Evolutionary conservation across 2,113 vertebrate species (phyloP).

Genomic region (Manacus vitellinus): DNA sequence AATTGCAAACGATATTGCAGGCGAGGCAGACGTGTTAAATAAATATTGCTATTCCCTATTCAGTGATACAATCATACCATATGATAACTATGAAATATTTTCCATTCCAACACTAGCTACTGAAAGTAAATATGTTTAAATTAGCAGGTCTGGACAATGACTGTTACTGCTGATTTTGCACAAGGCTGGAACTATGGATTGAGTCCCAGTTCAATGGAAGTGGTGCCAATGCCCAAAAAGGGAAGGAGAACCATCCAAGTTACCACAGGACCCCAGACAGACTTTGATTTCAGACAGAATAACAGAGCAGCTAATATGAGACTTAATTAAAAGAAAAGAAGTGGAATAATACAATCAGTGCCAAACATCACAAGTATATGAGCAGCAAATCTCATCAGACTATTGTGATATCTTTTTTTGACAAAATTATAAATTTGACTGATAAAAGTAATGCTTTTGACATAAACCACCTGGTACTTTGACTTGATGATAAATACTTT

Average conservation of each 20-base stretch:
- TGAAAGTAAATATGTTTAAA: constrained; percentile 37
- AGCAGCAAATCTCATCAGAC: neutral
- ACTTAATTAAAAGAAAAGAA: neutral
- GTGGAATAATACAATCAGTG: neutral
- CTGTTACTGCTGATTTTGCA: constrained; percentile 1
- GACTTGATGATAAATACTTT: neutral
- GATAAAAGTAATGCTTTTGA: neutral
- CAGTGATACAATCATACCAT: neutral
- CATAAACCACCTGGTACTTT: neutral
- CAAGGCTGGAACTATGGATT: neutral
- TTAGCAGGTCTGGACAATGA: constrained; percentile 33
- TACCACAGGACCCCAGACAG: constrained; percentile 24
- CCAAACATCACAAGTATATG: neutral
- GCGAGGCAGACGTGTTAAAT: neutral
- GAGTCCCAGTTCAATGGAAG: neutral
- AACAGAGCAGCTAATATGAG: constrained; percentile 1
- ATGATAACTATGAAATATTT: constrained; percentile 20
- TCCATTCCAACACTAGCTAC: constrained; percentile 9
- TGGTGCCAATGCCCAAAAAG: constrained; percentile 17
- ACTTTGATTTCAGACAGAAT: constrained; percentile 21
- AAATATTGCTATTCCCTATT: constrained; percentile 11
- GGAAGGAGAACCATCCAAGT: neutral
- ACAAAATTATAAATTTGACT: neutral
- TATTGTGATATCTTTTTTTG: neutral
- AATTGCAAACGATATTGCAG: neutral